Evolutionary conservation across 2,888 invertebrate genomes (phyloP), one percentile per base, ranked within the genome.

Genomic region (Trissoscelio sp.): DNA sequence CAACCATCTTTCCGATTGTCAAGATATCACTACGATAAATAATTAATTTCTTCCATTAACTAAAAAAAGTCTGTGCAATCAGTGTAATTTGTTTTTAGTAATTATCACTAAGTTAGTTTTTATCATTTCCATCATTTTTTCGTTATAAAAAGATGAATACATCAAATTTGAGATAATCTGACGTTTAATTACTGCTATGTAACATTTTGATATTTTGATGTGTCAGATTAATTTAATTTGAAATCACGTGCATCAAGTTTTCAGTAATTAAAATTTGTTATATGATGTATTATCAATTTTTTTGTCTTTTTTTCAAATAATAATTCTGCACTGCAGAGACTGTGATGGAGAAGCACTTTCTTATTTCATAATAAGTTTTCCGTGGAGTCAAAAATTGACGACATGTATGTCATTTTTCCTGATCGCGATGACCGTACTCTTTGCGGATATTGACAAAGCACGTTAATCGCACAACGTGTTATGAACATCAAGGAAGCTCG

Each of bases 401-500:
- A 51, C 51, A 14, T 66, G 24, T 12, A 22, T 14, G 48, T 51
- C 37, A 66, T 66, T 66, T 66, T 66, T 66, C 24, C 11, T 24
- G 16, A 11, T 28, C 60, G 14, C 28, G 14, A 0, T 20, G 12
- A 37, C 24, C 31, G 39, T 20, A 53, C 24, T 60, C 77, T 51
- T 77, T 69, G 60, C 58, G 28, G 69, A 69, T 77, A 77, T 77
- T 77, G 67, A 77, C 42, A 77, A 69, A 70, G 58, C 58, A 48
- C 51, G 31, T 51, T 72, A 51, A 72, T 72, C 34, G 53, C 62
- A 55, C 44, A 42, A 44, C 55, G 31, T 62, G 69, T 69, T 77
- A 60, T 60, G 67, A 60, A 69, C 69, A 58, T 78, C 55, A 55
- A 80, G 75, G 83, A 87, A 84, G 75, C 77, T 79, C 72, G 73